Evolutionary conservation across 2,888 invertebrate species (phyloP).

Genomic region (Drosophila picticornis): DNA sequence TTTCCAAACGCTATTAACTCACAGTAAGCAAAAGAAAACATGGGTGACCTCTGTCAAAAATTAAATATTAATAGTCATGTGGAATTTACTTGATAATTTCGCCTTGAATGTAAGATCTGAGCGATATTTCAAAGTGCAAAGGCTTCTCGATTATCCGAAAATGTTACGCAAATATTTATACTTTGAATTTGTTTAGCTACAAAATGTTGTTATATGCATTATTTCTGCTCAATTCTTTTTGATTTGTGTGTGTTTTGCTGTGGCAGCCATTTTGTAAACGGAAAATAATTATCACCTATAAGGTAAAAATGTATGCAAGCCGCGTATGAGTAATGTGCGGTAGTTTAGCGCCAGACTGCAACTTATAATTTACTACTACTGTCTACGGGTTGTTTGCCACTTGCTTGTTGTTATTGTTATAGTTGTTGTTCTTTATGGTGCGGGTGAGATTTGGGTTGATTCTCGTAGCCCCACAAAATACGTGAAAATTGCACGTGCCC

Average conservation of each 20-base stretch:
- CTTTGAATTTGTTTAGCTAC: background rate
- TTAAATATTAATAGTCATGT: background rate
- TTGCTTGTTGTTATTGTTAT: constrained; percentile 54
- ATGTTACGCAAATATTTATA: background rate
- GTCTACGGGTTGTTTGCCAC: constrained; percentile 72
- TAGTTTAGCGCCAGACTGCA: constrained; percentile 63
- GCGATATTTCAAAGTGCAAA: background rate
- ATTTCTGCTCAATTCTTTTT: constrained; percentile 7
- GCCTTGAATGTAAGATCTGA: background rate
- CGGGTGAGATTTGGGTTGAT: background rate
- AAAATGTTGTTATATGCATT: background rate
- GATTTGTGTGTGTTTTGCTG: constrained; percentile 23
- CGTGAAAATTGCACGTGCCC: constrained; percentile 77
- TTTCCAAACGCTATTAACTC: background rate
- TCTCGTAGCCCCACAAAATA: constrained; percentile 61
- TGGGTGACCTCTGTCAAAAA: background rate
- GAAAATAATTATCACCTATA: constrained; percentile 69
- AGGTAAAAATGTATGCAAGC: constrained; percentile 70
- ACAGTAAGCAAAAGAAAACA: background rate
- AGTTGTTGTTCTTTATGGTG: constrained; percentile 51
- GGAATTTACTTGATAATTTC: background rate
- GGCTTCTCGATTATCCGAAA: too few relatives aligned
- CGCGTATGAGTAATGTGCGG: constrained; percentile 76
- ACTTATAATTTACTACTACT: constrained; percentile 76
- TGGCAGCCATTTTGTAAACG: constrained; percentile 72